Conservation (phyloP, 2,888 invertebrate genomes). For the Cryptosula pallasiana region DNA sequence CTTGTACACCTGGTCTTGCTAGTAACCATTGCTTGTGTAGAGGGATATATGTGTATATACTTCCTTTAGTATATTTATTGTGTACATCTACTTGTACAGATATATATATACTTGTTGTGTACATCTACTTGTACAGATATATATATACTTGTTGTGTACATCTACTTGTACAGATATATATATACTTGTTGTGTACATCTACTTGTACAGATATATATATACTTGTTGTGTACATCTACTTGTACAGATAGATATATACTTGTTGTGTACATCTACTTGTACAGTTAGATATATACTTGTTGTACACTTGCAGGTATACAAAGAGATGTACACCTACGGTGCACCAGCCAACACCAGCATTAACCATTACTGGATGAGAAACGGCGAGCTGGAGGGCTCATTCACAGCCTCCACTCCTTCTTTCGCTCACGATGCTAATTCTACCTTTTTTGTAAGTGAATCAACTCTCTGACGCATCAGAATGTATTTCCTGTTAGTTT, state of each 20-base stretch:
- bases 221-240: too few relatives aligned
- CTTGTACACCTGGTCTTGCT: too few relatives aligned
- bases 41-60: neutral
- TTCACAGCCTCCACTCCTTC: constrained; percentile 69
- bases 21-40: neutral
- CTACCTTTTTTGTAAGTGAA: constrained; percentile 73
- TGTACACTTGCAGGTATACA: constrained; percentile 44
- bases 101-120: too few relatives aligned
- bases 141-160: neutral
- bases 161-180: neutral
- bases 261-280: too few relatives aligned
- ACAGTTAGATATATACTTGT: too few relatives aligned
- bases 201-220: too few relatives aligned
- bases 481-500: too few relatives aligned
- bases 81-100: too few relatives aligned
- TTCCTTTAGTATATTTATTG: neutral
- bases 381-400: constrained; percentile 44
- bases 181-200: too few relatives aligned
- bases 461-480: neutral
- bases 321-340: constrained; percentile 50
- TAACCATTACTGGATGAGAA: constrained; percentile 45
- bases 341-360: constrained; percentile 44
- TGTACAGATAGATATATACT: too few relatives aligned
- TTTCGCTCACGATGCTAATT: constrained; percentile 86
- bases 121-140: neutral